Evolutionary conservation across 2,797 vertebrate species (phyloP).

Genomic region (Semaprochilodus insignis): DNA sequence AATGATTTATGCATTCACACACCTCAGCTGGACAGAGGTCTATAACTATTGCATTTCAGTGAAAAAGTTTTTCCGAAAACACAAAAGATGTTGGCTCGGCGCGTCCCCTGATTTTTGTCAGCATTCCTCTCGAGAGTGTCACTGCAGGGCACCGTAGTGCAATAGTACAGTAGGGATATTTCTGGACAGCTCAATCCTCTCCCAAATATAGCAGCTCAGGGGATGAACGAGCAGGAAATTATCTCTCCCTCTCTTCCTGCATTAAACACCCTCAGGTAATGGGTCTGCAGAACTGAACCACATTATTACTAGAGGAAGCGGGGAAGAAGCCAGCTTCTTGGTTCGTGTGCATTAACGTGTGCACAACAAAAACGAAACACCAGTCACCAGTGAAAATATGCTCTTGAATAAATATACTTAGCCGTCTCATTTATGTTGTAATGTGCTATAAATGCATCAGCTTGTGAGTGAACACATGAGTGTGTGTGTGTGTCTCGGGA

Average conservation of each 20-base stretch:
- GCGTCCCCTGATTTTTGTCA: no score
- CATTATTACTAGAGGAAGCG: constrained; percentile 32
- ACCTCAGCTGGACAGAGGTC: background rate
- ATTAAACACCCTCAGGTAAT: constrained; percentile 20
- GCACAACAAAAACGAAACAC: background rate
- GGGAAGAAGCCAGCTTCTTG: constrained; percentile 2
- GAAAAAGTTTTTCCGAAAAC: no score
- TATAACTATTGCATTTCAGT: background rate
- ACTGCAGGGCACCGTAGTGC: background rate
- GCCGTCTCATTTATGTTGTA: background rate
- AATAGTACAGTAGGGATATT: background rate
- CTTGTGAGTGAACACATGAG: background rate
- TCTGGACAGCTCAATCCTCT: background rate
- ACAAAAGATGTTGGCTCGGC: background rate
- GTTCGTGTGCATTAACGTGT: background rate
- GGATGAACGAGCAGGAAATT: constrained; percentile 37
- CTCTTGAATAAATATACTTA: background rate
- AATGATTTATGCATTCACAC: background rate
- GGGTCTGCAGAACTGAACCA: constrained; percentile 20
- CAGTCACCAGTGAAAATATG: background rate
- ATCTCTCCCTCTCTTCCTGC: constrained; percentile 14
- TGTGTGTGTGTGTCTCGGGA: constrained; percentile 2
- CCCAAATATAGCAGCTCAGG: constrained; percentile 29
- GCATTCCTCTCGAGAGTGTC: background rate
- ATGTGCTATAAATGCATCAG: constrained; percentile 27